Percentiles rank a stretch among this genome's conserved stretches.
These are phyloP conservation scores for Xyrichtys novacula DNA, from an alignment of 2,797 vertebrate genomes.

Conservation along the genomic window DNA sequence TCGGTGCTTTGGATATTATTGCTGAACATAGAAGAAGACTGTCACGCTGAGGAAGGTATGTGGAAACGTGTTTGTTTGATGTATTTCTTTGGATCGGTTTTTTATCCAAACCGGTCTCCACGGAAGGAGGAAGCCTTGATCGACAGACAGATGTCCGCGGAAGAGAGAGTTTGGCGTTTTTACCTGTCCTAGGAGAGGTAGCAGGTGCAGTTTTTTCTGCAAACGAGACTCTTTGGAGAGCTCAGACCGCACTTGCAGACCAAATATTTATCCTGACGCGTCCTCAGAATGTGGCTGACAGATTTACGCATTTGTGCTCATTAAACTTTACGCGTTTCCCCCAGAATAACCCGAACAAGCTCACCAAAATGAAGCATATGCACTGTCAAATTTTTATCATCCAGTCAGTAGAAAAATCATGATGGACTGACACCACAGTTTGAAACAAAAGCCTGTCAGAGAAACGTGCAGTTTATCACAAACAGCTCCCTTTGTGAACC, in stretches of 20 bases:
- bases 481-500: background rate
- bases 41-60: conserved; percentile 83
- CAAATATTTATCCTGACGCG: background rate
- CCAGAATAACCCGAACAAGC: background rate
- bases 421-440: background rate
- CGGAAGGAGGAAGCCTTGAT: conserved; percentile 9
- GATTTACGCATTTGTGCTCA: conserved; percentile 38
- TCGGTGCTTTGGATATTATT: conserved; percentile 85
- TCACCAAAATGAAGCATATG: background rate
- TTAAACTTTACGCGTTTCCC: background rate
- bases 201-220: conserved; percentile 3
- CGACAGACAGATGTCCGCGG: conserved; percentile 31
- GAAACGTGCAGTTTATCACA: background rate
- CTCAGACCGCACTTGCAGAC: background rate
- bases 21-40: conserved; percentile 63
- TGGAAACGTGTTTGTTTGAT: background rate
- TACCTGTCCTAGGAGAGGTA: conserved; percentile 27
- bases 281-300: conserved; percentile 8
- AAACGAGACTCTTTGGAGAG: background rate
- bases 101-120: conserved; percentile 17
- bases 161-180: conserved; percentile 41
- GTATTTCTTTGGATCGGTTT: background rate
- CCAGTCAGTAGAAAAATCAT: background rate
- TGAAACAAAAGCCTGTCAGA: background rate
- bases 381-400: background rate